A percentile compares a stretch with the other conserved stretches of the same genome.
Conservation (phyloP, 2,888 invertebrate genomes). For the Ormyrus labotus region DNA sequence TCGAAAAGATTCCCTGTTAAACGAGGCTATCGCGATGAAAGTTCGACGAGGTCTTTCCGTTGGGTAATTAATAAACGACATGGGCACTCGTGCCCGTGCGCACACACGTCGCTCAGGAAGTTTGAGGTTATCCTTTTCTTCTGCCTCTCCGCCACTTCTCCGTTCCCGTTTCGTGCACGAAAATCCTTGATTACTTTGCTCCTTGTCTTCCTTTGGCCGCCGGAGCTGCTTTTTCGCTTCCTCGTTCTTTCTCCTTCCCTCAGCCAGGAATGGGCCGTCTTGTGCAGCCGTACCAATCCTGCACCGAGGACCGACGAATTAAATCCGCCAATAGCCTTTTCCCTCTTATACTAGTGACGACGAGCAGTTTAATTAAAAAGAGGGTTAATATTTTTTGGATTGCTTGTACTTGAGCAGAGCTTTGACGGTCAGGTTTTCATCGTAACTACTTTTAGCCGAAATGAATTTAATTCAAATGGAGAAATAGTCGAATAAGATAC, state of each 20-base stretch:
- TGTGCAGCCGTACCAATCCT: conserved; percentile 48
- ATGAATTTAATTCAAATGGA: neutral
- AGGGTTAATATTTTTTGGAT: conserved; percentile 26
- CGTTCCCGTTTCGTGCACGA: conserved; percentile 37
- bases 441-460: neutral
- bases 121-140: neutral
- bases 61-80: conserved; percentile 53
- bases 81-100: conserved; percentile 19
- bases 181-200: conserved; percentile 50
- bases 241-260: conserved; percentile 12
- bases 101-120: neutral
- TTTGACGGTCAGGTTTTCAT: conserved; percentile 6
- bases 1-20: neutral
- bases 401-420: conserved; percentile 1
- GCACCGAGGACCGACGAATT: conserved; percentile 31
- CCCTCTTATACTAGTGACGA: conserved; percentile 27
- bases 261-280: conserved; percentile 38
- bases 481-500: neutral
- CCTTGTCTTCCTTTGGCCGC: neutral
- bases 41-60: neutral
- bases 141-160: neutral
- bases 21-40: conserved; percentile 2
- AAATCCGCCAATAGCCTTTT: conserved; percentile 43
- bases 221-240: conserved; percentile 8
- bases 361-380: conserved; percentile 40